A percentile compares a stretch with the other conserved stretches of the same genome.
phyloP scores from a whole-genome alignment of 2,888 invertebrate species.

The Masnerella sp. region DNA sequence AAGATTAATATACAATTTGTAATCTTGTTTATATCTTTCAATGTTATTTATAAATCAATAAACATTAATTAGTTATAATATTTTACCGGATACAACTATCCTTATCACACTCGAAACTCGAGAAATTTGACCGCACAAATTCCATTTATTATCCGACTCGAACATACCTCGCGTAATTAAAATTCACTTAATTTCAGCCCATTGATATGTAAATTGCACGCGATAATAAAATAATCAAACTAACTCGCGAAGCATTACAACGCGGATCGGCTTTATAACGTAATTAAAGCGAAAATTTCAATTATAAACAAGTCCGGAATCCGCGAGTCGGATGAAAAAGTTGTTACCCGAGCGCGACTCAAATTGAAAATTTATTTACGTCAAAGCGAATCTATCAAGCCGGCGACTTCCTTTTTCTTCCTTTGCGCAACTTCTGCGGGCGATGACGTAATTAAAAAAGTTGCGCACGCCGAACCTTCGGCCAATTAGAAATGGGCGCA shows the following conservation, averaged over 20 bases:
- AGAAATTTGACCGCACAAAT: too few relatives aligned
- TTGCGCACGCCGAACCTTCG: slow-evolving; percentile 12
- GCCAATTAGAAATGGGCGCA: slow-evolving; percentile 30
- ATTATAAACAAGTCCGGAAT: neutral
- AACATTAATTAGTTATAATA: too few relatives aligned
- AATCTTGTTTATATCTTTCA: too few relatives aligned
- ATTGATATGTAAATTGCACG: slow-evolving; percentile 19
- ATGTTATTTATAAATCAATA: too few relatives aligned
- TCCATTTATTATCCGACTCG: slow-evolving; percentile 6
- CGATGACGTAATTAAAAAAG: slow-evolving; percentile 47
- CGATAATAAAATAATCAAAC: slow-evolving; percentile 32
- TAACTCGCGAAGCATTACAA: slow-evolving; percentile 12
- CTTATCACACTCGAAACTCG: too few relatives aligned
- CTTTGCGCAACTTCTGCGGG: slow-evolving; percentile 5
- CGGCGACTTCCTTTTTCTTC: neutral
- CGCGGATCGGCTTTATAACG: slow-evolving; percentile 1
- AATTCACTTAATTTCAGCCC: slow-evolving; percentile 1
- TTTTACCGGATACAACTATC: too few relatives aligned
- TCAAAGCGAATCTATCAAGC: too few relatives aligned
- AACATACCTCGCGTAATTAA: slow-evolving; percentile 25
- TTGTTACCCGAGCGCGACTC: too few relatives aligned
- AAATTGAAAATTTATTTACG: too few relatives aligned
- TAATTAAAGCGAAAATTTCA: slow-evolving; percentile 20
- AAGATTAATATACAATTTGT: too few relatives aligned
- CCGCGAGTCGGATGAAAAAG: too few relatives aligned